phyloP scores from a whole-genome alignment of 1,140 invertebrate genomes.

The Campoletis sonorensis region DNA sequence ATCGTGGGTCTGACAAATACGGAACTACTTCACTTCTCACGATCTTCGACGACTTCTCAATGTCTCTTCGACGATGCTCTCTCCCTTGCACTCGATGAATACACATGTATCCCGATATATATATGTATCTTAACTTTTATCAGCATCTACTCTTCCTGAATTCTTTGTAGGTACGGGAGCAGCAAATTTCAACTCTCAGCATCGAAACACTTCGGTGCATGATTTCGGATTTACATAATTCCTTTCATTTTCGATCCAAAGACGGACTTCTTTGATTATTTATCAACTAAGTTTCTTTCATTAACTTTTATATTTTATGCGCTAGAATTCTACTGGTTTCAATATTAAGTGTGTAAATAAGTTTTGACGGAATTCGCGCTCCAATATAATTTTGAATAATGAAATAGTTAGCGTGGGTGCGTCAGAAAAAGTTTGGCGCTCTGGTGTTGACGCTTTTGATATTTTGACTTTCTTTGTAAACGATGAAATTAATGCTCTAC shows the following conservation, averaged over 20 bases:
- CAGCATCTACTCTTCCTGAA: neutral
- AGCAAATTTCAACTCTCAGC: neutral
- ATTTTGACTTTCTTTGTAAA: too few relatives aligned
- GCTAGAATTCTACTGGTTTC: neutral
- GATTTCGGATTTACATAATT: neutral
- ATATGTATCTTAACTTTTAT: neutral
- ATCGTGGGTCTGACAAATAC: conserved; percentile 34
- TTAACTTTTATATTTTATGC: neutral
- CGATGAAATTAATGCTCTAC: too few relatives aligned
- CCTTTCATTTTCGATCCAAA: too few relatives aligned
- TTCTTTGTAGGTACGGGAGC: neutral
- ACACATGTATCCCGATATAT: neutral
- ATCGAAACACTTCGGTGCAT: neutral
- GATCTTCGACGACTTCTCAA: conserved; percentile 34
- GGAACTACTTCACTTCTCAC: conserved; percentile 42
- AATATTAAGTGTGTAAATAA: too few relatives aligned
- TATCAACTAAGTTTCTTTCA: too few relatives aligned
- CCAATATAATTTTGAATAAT: too few relatives aligned
- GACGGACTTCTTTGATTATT: too few relatives aligned
- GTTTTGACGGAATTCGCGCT: too few relatives aligned
- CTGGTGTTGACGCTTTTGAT: too few relatives aligned
- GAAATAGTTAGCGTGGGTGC: too few relatives aligned
- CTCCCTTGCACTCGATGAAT: neutral
- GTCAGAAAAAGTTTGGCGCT: too few relatives aligned
- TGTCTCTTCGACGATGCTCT: conserved; percentile 15